A percentile compares a stretch with the other conserved stretches of the same genome.
These are phyloP conservation scores for Oncopeltus fasciatus DNA, from an alignment of 1,140 invertebrate genomes.

Conservation along the genomic window DNA sequence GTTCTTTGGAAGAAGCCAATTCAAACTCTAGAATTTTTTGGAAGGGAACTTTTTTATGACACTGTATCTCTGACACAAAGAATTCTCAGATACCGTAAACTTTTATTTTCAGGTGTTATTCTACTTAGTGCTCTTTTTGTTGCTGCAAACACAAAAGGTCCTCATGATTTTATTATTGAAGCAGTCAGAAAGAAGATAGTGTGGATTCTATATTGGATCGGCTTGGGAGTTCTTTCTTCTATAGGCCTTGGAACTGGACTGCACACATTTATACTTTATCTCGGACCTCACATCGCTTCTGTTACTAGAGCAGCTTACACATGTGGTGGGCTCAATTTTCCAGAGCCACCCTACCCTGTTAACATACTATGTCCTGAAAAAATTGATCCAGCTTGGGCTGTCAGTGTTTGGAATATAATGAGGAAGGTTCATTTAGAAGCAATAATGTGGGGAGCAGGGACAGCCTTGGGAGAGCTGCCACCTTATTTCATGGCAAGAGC, in stretches of 20 bases:
- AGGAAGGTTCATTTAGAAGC: constrained; percentile 72
- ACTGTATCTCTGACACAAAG: constrained; percentile 12
- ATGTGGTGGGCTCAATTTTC: constrained; percentile 87
- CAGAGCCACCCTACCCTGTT: constrained; percentile 78
- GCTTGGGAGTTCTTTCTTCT: constrained; percentile 88
- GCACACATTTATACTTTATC: constrained; percentile 94
- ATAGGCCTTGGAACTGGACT: constrained; percentile 94
- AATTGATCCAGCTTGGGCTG: constrained; percentile 39
- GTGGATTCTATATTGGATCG: constrained; percentile 88
- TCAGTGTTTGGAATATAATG: constrained; percentile 78
- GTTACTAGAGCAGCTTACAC: constrained; percentile 98
- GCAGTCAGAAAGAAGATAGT: constrained; percentile 34
- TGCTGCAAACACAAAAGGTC: constrained; percentile 37
- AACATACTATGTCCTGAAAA: constrained; percentile 66
- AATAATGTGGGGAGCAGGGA: constrained; percentile 95
- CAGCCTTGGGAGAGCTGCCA: constrained; percentile 90
- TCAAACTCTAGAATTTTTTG: constrained; percentile 68
- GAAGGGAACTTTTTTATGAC: constrained; percentile 40
- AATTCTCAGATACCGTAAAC: constrained; percentile 29
- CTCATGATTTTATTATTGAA: constrained; percentile 41
- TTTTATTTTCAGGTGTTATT: constrained; percentile 30
- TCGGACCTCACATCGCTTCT: constrained; percentile 80
- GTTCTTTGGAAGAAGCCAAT: constrained; percentile 79
- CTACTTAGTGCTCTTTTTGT: constrained; percentile 30
- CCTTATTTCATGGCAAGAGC: constrained; percentile 96